Base-by-base conservation (phyloP, 2,888 invertebrate genomes). In the Fragum sueziense region DNA sequence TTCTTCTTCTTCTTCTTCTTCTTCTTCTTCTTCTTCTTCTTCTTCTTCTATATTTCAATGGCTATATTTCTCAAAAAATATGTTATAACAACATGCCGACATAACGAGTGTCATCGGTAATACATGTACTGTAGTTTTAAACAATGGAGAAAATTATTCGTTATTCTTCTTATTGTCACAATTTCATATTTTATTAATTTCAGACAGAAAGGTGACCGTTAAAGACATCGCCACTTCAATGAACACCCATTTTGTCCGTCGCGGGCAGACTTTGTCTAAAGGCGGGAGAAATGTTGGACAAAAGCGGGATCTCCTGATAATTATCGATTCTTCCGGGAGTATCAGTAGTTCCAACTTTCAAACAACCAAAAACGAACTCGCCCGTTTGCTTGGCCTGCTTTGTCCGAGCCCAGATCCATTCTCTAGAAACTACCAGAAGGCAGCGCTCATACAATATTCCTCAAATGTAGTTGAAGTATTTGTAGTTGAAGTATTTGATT, bases 241-340 rank as follows among this genome's bases (percentile, higher is more conserved):
- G n/a, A 54, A 33, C 4, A 54, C 20, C 7, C 29, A 70, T 25
- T 70, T 70, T 27, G 17, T 70, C 6, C 11, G 25, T n/a, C 27
- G 70, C 31, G 52, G 70, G 33, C 14, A 9, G 47, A 47, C 47
- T 4, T 47, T n/a, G 31, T 25, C 31, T 17, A 9, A 17, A 52
- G n/a, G n/a, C 54, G 70, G 54, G 7, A 52, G 11, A 57, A 17
- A 31, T 22, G 70, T 70, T n/a, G 70, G 70, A 4, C 51, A 33
- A 31, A 54, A 54, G 25, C 31, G 70, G 9, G 70, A 70, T 27
- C n/a, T 70, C 2, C 34, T 70, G 34, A 33, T 70, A 3, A 70
- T 70, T 14, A 54, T 70, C 31, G 70, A 70, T 31, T 52, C 70
- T 25, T 70, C 70, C 7, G 70, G 70, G 11, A 70, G 70, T 25